These are phyloP conservation scores for Phainopepla nitens DNA, from an alignment of 2,113 vertebrate species.

Conservation along the genomic window DNA sequence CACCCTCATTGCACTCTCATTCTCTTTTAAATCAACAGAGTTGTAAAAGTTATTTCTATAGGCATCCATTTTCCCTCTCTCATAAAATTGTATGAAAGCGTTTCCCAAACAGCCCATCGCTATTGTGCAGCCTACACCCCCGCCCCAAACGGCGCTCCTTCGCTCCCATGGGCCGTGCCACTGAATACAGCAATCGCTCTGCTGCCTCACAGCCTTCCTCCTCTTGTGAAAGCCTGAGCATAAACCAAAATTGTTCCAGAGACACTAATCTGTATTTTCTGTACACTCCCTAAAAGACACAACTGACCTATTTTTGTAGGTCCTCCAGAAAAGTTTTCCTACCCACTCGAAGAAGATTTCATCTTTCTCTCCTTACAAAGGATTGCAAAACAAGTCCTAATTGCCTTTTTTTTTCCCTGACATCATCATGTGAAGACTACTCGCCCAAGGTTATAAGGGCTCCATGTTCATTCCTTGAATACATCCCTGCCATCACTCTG, in stretches of 20 bases:
- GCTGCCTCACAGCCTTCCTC: background rate
- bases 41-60: slow-evolving; percentile 55
- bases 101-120: background rate
- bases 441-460: background rate
- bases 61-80: slow-evolving; percentile 1
- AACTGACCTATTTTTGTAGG: background rate
- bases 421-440: background rate
- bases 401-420: background rate
- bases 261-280: background rate
- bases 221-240: background rate
- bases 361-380: background rate
- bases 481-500: background rate
- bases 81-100: background rate
- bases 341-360: background rate
- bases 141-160: accelerated
- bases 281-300: background rate
- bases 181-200: background rate
- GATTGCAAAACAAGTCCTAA: background rate
- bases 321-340: background rate
- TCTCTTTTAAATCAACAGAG: slow-evolving; percentile 21
- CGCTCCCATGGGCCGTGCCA: background rate
- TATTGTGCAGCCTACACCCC: background rate
- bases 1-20: background rate
- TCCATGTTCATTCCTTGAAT: background rate
- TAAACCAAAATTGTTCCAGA: background rate